Evolutionary conservation across 2,888 invertebrate species (phyloP).

Genomic region (Lacanobia wlatinum): DNA sequence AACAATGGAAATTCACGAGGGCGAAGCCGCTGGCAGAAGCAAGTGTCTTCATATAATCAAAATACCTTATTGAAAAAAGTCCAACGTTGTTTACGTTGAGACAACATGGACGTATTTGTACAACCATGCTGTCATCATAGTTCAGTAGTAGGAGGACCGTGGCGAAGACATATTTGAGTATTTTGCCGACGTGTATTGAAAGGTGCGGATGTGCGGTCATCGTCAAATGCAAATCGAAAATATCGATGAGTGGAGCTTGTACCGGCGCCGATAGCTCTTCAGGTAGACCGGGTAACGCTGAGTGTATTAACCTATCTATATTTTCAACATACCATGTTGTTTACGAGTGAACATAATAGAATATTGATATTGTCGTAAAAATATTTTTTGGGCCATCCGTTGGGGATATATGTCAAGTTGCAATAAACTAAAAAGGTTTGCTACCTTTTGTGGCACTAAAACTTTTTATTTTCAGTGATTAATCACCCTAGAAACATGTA

Average conservation of each 20-base stretch:
- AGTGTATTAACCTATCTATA: constrained; percentile 25
- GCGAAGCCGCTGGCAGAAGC: too few species aligned
- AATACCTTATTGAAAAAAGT: constrained; percentile 1
- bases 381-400: too few species aligned
- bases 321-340: constrained; percentile 6
- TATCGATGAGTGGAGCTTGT: constrained; percentile 27
- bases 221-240: constrained; percentile 45
- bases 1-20: too few species aligned
- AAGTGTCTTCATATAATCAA: too few species aligned
- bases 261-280: constrained; percentile 25
- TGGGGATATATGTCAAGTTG: too few species aligned
- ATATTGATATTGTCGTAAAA: too few species aligned
- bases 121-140: constrained; percentile 8
- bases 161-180: constrained; percentile 36
- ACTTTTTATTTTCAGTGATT: too few species aligned
- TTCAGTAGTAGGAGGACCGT: background rate
- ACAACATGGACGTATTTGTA: too few species aligned
- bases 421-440: too few species aligned
- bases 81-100: background rate
- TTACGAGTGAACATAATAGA: constrained; percentile 1
- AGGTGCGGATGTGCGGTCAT: constrained; percentile 11
- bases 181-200: constrained; percentile 14
- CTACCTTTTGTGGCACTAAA: too few species aligned
- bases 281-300: constrained; percentile 15
- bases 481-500: too few species aligned